Base-by-base conservation (phyloP, 2,888 invertebrate genomes). In the Yponomeuta sedellus region DNA sequence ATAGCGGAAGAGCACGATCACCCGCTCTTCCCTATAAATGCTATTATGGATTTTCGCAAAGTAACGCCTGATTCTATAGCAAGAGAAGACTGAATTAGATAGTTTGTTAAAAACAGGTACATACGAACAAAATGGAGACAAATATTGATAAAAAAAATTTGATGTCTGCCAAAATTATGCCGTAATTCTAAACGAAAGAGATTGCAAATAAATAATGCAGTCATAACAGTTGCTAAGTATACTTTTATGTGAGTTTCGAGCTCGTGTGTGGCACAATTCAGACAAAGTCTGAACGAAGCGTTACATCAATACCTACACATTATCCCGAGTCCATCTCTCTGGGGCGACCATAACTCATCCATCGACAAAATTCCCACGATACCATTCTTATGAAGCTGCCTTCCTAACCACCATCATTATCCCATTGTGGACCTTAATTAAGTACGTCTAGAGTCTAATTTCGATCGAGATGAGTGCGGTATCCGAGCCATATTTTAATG, bases 401-500 rank as follows among this genome's bases (percentile, higher is more conserved):
- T 86, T 52, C 44, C 86, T 85, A 82, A 78, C 73, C 76, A 80
- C 85, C 81, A 85, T 88, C 83, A 86, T 84, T 78, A 81, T 73
- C 74, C 72, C 61, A 80, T 72, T 80, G 72, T 78, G 74, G 75
- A 80, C 86, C 79, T 74, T 87, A 85, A 77, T 70, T 68, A 68
- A 64, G 72, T 28, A 25, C 1, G 61, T 69, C 74, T 79, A 84
- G 77, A 79, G 83, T 77, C 70, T 69, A 81, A 71, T 77, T 77
- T 83, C 64, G 70, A 77, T 75, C 71, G 73, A 73, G 69, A 71
- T 71, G 69, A 72, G 68, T 70, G 69, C 73, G 75, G 80, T 75
- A 80, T 82, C 77, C 73, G 72, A 79, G 83, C 83, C 82, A 88
- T 88, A 89, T 88, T 88, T 90, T 90, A 90, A 89, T 88, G 87